A percentile compares a stretch with the other conserved stretches of the same genome.
Evolutionary conservation across 2,113 vertebrate species (phyloP).

Genomic region (Galbula dea): DNA sequence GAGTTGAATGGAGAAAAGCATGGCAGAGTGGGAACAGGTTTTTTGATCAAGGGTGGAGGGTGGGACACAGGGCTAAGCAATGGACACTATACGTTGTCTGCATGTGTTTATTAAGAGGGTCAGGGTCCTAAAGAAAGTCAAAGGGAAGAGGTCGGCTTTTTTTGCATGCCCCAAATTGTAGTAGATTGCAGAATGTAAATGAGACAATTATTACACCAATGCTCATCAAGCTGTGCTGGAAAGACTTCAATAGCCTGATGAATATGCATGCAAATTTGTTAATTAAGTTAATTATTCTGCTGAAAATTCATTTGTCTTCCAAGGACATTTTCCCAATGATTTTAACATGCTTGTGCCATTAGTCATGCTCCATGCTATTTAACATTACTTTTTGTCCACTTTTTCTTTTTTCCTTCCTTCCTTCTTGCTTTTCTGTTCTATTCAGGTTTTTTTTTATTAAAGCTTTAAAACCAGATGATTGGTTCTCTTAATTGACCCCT

Average conservation of each 20-base stretch:
- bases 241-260: slow-evolving; percentile 99
- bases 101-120: slow-evolving; percentile 39
- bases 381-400: slow-evolving; percentile 96
- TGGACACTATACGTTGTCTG: slow-evolving; percentile 50
- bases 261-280: slow-evolving; percentile 99
- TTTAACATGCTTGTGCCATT: slow-evolving; percentile 99
- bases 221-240: slow-evolving; percentile 99
- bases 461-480: slow-evolving; percentile 73
- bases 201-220: slow-evolving; percentile 99
- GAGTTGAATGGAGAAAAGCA: background rate
- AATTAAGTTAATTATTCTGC: slow-evolving; percentile 99
- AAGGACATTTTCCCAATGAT: slow-evolving; percentile 99
- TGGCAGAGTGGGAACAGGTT: slow-evolving; percentile 21
- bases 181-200: slow-evolving; percentile 99
- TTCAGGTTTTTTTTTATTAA: slow-evolving; percentile 17
- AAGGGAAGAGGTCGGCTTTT: slow-evolving; percentile 76
- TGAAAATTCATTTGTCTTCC: slow-evolving; percentile 99
- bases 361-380: slow-evolving; percentile 97
- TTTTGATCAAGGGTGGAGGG: slow-evolving; percentile 20
- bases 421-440: slow-evolving; percentile 58
- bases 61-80: slow-evolving; percentile 13
- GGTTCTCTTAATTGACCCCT: slow-evolving; percentile 71
- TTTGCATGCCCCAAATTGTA: slow-evolving; percentile 89
- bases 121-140: slow-evolving; percentile 75
- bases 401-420: slow-evolving; percentile 57